Evolutionary conservation across 1,140 invertebrate genomes (phyloP).

Genomic region (Heliconius nattereri): DNA sequence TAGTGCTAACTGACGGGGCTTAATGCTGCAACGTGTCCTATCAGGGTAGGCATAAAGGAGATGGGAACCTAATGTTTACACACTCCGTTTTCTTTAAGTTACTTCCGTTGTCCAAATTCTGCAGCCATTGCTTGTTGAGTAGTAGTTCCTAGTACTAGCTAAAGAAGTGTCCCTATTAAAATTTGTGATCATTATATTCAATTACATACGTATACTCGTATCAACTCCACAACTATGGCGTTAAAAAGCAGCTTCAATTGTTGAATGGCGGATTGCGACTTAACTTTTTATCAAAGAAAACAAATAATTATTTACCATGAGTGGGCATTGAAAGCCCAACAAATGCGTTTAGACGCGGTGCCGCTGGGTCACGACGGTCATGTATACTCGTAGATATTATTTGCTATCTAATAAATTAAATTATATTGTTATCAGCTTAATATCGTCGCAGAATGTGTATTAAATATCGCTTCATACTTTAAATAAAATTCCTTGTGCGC

Average conservation of each 20-base stretch:
- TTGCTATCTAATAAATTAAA: neutral
- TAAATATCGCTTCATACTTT: neutral
- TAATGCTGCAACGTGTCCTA: no score
- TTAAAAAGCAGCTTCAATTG: neutral
- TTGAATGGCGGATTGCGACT: neutral
- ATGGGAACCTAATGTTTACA: no score
- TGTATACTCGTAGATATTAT: neutral
- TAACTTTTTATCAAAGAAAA: neutral
- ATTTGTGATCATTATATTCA: neutral
- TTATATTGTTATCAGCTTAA: neutral
- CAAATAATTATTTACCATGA: neutral
- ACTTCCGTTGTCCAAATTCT: no score
- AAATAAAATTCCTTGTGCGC: neutral
- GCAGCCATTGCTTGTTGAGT: no score
- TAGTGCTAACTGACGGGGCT: no score
- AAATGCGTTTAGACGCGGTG: no score
- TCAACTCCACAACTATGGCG: no score
- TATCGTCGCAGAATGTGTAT: neutral
- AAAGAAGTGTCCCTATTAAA: no score
- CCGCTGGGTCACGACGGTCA: neutral
- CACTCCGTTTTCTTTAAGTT: no score
- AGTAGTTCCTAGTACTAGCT: no score
- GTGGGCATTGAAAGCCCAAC: neutral
- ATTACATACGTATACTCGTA: no score
- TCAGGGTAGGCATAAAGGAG: no score